Conservation (phyloP, 2,797 vertebrate genomes). For the Triplophysa bombifrons region DNA sequence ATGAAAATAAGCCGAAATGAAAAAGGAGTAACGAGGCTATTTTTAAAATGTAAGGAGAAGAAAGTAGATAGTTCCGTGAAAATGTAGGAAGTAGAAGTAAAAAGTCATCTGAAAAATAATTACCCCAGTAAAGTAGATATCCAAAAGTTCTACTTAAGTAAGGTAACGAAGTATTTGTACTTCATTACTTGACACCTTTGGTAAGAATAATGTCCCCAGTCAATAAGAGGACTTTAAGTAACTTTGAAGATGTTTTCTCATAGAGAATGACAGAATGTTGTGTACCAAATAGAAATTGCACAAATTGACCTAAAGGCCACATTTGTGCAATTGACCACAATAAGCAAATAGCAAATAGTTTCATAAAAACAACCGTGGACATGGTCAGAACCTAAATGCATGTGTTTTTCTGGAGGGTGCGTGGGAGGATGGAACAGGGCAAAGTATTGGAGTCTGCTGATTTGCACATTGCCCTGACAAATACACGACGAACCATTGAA, state of each 20-base stretch:
- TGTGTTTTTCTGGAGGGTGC: not conserved
- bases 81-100: no score
- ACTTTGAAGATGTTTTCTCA: not conserved
- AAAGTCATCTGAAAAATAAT: no score
- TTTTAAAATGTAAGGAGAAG: no score
- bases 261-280: not conserved
- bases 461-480: conserved; percentile 17
- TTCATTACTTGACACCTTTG: no score
- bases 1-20: no score
- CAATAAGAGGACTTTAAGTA: not conserved
- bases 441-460: conserved; percentile 1
- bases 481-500: conserved; percentile 7
- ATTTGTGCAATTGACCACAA: not conserved
- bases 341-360: not conserved
- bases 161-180: no score
- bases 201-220: no score
- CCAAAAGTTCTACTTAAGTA: no score
- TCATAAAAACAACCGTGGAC: not conserved
- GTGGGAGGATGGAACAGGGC: not conserved
- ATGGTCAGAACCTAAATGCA: not conserved
- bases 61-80: no score
- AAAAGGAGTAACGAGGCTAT: no score
- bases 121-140: no score
- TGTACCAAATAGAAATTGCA: not conserved
- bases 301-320: not conserved